phyloP scores from a whole-genome alignment of 2,888 invertebrate genomes.

The Tinea semifulvella region DNA sequence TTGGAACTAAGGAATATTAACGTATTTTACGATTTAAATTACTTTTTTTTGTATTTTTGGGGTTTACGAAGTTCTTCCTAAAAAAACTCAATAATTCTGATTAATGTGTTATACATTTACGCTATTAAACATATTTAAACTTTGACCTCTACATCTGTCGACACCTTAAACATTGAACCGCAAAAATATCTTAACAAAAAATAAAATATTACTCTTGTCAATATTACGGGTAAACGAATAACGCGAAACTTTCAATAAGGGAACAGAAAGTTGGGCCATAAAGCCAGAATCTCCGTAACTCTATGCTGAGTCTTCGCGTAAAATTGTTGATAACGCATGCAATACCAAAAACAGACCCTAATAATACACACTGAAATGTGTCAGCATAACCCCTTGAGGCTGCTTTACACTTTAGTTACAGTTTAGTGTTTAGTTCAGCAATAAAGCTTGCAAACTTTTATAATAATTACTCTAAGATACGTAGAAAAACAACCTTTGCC shows the following conservation, averaged over 20 bases:
- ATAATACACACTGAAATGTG: constrained; percentile 30
- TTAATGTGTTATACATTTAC: too few relatives aligned
- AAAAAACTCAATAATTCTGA: too few relatives aligned
- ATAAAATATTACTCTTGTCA: constrained; percentile 11
- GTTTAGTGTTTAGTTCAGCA: too few relatives aligned
- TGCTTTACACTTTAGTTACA: constrained; percentile 16
- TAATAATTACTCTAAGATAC: too few relatives aligned
- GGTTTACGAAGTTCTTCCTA: too few relatives aligned
- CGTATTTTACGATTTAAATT: too few relatives aligned
- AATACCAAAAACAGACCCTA: constrained; percentile 32
- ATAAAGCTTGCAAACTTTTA: too few relatives aligned
- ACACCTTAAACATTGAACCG: not conserved
- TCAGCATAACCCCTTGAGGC: constrained; percentile 30
- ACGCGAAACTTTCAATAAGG: constrained; percentile 29
- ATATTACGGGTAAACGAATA: constrained; percentile 14
- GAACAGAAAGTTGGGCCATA: constrained; percentile 25
- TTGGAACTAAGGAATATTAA: too few relatives aligned
- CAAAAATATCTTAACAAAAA: not conserved
- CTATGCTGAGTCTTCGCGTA: constrained; percentile 21
- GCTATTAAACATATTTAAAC: too few relatives aligned
- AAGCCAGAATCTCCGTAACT: constrained; percentile 22
- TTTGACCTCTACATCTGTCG: too few relatives aligned
- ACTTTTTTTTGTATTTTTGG: too few relatives aligned
- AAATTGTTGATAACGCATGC: constrained; percentile 28
- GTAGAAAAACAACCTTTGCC: too few relatives aligned